Evolutionary conservation across 2,888 invertebrate genomes (phyloP), one percentile per base, ranked within the genome.

Genomic region (Lasioglossum villosulum): DNA sequence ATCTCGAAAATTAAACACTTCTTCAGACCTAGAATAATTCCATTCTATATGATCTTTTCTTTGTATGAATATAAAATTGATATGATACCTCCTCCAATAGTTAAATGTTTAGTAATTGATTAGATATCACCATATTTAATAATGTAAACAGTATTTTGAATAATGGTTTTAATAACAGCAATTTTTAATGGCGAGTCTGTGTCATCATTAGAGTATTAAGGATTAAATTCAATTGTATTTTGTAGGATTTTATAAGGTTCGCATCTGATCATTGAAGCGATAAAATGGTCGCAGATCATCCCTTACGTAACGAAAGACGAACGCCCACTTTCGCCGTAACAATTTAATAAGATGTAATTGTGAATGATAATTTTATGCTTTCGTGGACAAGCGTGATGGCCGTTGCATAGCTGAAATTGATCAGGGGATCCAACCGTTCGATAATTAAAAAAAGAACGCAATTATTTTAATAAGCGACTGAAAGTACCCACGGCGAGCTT

Each of bases 341-440:
- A 6, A 30, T 63, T 30, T 63, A 30, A 63, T 6, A 6, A 30
- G 63, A 63, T 63, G 16, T 63, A 27, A 6, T 63, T 5, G 16
- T 6, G 30, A 63, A 63, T 63, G 63, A 63, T 63, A 63, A 63
- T 63, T 63, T 63, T 63, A 63, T 63, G 63, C 63, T 63, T 63
- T 63, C 63, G 63, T 63, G 5, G 63, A 63, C 30, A 12, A 30
- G 30, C 30, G 63, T 30, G 16, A 63, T 30, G 30, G 63, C 63
- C 5, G 63, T 63, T 30, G 30, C 63, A 63, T 30, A 63, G 16
- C 63, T 63, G 63, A 63, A 63, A 30, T 63, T 63, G 63, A 63
- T 63, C 63, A 16, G 63, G 1, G 63, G 16, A 63, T 63, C 30
- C 16, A 2, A 16, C 27, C 16, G n/a, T 63, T 63, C 63, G 63